Percentiles rank a stretch among this genome's conserved stretches.
These are phyloP conservation scores for Dromaius novaehollandiae DNA, from an alignment of 2,113 vertebrate species.

Conservation along the genomic window DNA sequence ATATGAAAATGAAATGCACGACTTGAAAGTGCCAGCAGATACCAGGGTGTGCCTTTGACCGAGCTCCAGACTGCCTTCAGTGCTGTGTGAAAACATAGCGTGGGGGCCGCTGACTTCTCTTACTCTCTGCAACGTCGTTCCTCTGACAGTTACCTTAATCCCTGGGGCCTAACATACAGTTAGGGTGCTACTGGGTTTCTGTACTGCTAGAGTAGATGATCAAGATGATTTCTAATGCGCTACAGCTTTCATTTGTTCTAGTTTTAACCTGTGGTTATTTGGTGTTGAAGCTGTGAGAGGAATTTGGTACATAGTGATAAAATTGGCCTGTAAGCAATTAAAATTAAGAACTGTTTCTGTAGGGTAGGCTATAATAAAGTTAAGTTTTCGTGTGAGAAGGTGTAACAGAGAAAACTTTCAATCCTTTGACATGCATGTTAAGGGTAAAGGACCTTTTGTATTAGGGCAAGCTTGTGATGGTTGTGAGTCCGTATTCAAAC, in stretches of 20 bases:
- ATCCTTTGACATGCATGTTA: neutral
- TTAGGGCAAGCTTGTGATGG: neutral
- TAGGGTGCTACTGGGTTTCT: neutral
- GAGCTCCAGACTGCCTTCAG: neutral
- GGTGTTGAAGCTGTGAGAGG: neutral
- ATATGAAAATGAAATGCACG: neutral
- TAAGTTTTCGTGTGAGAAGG: neutral
- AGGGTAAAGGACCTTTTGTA: neutral
- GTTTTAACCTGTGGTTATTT: neutral
- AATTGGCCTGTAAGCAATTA: neutral
- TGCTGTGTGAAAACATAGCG: neutral
- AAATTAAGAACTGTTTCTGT: neutral
- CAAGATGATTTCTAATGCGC: neutral
- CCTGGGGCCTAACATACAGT: neutral
- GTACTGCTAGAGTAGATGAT: neutral
- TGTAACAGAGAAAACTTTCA: neutral
- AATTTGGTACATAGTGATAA: neutral
- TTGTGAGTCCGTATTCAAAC: neutral
- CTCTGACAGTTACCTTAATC: neutral
- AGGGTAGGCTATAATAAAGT: neutral
- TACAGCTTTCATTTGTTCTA: neutral
- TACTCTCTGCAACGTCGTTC: neutral
- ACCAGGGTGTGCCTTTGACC: neutral
- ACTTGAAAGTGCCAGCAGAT: neutral
- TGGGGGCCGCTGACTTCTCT: neutral